Evolutionary conservation across 2,797 vertebrate genomes (phyloP).

Genomic region (Hylomyscus alleni): DNA sequence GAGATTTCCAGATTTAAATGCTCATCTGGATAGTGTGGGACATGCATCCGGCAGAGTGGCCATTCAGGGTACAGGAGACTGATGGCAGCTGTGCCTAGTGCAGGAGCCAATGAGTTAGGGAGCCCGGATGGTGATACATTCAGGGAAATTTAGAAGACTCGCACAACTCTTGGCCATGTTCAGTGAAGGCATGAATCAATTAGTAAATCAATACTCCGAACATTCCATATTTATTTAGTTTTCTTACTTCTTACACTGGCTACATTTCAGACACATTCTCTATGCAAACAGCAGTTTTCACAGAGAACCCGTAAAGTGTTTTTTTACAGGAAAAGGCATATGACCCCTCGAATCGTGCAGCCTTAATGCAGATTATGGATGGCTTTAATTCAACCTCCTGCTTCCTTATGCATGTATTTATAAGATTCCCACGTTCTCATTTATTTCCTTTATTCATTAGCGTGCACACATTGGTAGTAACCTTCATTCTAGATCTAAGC

Average conservation of each 20-base stretch:
- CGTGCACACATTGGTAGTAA: neutral
- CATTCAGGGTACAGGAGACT: neutral
- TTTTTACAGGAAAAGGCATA: neutral
- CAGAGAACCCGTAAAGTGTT: neutral
- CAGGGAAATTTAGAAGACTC: neutral
- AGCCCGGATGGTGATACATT: accelerated
- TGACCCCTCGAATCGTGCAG: neutral
- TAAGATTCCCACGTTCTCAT: neutral
- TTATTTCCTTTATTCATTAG: constrained; percentile 23
- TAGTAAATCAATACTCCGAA: constrained; percentile 22
- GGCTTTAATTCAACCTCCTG: constrained; percentile 12
- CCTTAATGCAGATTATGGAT: neutral
- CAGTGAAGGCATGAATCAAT: neutral
- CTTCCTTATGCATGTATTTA: neutral
- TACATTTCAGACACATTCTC: constrained; percentile 58
- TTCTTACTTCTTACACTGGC: neutral
- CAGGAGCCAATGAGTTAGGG: neutral
- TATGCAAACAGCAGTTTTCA: neutral
- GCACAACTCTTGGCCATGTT: neutral
- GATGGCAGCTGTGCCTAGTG: accelerated
- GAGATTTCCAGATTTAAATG: neutral
- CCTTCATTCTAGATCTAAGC: constrained; percentile 4
- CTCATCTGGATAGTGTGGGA: neutral
- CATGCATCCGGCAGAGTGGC: neutral
- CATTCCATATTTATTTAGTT: neutral